phyloP scores from a whole-genome alignment of 2,113 vertebrate species.

The Esox niger region DNA sequence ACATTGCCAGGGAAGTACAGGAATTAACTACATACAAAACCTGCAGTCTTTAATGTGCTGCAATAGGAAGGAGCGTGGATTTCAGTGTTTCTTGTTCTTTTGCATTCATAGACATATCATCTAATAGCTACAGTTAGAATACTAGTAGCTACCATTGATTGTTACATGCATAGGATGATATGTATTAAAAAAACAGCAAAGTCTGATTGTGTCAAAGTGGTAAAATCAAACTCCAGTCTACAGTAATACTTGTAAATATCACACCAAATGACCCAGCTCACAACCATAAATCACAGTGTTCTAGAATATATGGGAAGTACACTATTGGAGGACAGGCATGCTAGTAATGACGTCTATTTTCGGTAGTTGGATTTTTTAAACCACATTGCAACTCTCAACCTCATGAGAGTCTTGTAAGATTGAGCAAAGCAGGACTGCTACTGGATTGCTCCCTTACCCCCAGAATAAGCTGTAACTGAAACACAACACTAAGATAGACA shows the following conservation, averaged over 20 bases:
- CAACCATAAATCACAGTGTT: constrained; percentile 54
- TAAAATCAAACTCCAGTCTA: neutral
- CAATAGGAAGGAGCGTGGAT: constrained; percentile 43
- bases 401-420: constrained; percentile 19
- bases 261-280: constrained; percentile 11
- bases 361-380: neutral
- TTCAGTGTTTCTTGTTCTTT: constrained; percentile 44
- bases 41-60: constrained; percentile 41
- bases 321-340: constrained; percentile 31
- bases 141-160: constrained; percentile 44
- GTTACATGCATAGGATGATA: constrained; percentile 52
- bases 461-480: constrained; percentile 8
- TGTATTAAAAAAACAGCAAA: constrained; percentile 46
- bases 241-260: constrained; percentile 19
- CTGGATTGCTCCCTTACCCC: constrained; percentile 9
- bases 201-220: constrained; percentile 17
- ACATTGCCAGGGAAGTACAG: constrained; percentile 60
- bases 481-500: constrained; percentile 1
- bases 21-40: constrained; percentile 32
- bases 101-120: constrained; percentile 26
- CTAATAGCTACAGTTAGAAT: constrained; percentile 14
- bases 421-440: constrained; percentile 7
- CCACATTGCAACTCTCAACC: neutral
- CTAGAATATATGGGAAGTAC: constrained; percentile 37
- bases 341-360: neutral